Evolutionary conservation across 2,113 vertebrate species (phyloP).

Genomic region (Gymnocephalus cernua): DNA sequence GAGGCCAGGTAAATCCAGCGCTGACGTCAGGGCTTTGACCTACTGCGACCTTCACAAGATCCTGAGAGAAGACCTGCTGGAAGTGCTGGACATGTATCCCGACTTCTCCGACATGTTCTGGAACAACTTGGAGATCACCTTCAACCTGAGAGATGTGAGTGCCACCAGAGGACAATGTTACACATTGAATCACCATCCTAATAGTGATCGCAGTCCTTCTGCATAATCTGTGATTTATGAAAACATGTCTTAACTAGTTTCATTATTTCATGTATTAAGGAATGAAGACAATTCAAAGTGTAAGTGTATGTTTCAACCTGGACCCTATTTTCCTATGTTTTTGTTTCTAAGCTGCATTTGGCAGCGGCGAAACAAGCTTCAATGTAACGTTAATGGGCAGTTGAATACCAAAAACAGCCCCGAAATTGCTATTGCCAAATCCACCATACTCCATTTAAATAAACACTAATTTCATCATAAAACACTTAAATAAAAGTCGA

Average conservation of each 20-base stretch:
- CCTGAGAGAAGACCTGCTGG: conserved; percentile 93
- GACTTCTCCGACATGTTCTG: conserved; percentile 95
- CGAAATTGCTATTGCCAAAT: too few species aligned
- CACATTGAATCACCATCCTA: neutral
- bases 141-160: conserved; percentile 97
- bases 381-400: too few species aligned
- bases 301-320: too few species aligned
- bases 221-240: neutral
- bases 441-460: too few species aligned
- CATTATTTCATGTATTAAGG: neutral
- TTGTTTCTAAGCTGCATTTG: too few species aligned
- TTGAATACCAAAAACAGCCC: too few species aligned
- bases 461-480: too few species aligned
- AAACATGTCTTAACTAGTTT: neutral
- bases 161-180: conserved; percentile 23
- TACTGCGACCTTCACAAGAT: conserved; percentile 99
- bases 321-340: too few species aligned
- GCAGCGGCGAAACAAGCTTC: too few species aligned
- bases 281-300: too few species aligned
- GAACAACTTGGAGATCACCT: conserved; percentile 97
- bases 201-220: neutral
- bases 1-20: conserved; percentile 92
- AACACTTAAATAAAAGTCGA: too few species aligned
- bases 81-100: conserved; percentile 98
- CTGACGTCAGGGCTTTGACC: conserved; percentile 94